Evolutionary conservation across 2,113 vertebrate species (phyloP).

Genomic region (Bufo gargarizans): DNA sequence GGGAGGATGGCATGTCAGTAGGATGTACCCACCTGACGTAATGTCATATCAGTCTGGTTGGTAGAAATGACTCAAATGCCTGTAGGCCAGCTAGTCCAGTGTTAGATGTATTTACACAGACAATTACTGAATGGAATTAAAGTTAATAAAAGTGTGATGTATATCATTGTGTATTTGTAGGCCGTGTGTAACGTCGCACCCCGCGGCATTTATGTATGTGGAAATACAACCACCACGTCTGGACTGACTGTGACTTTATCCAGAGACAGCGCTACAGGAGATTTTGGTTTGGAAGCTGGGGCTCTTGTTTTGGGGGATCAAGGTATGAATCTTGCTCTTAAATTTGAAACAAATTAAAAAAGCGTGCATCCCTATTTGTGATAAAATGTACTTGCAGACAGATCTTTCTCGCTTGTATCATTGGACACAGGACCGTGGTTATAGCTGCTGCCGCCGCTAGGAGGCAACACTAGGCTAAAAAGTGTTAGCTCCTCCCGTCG

Average conservation of each 20-base stretch:
- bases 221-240: constrained; percentile 93
- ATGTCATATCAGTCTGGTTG: too few relatives aligned
- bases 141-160: neutral
- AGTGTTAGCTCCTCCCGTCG: too few relatives aligned
- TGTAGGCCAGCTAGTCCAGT: too few relatives aligned
- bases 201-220: constrained; percentile 95
- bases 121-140: too few relatives aligned
- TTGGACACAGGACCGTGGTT: too few relatives aligned
- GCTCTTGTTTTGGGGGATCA: constrained; percentile 95
- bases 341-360: neutral
- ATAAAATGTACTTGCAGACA: neutral
- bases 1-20: too few relatives aligned
- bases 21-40: too few relatives aligned
- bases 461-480: too few relatives aligned
- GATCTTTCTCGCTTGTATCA: too few relatives aligned
- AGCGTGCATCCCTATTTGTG: neutral
- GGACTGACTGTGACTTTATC: constrained; percentile 93
- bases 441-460: too few relatives aligned
- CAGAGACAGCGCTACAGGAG: constrained; percentile 87
- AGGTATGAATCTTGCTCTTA: constrained; percentile 73
- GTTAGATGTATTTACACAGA: too few relatives aligned
- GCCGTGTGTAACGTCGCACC: constrained; percentile 91
- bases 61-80: too few relatives aligned
- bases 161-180: constrained; percentile 69
- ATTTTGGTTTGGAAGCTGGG: constrained; percentile 94